Evolutionary conservation across 2,888 invertebrate species (phyloP), one percentile per base, ranked within the genome.

Genomic region (Leptogaster cylindrica): DNA sequence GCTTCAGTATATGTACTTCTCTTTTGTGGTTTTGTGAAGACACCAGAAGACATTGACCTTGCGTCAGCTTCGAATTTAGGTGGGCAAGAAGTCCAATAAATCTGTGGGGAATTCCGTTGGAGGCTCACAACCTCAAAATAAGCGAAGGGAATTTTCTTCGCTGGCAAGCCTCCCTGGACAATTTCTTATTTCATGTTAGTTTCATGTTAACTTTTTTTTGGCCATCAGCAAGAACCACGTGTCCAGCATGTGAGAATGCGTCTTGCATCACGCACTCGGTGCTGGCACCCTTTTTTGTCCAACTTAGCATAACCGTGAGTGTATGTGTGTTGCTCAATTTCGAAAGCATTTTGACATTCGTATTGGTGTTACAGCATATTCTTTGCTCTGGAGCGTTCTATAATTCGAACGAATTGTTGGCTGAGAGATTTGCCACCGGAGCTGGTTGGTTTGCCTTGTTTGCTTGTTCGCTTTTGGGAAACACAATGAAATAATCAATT

Each of bases 171-270:
- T n/a, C n/a, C n/a, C n/a, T n/a, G n/a, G n/a, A n/a, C n/a, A n/a
- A n/a, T n/a, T n/a, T n/a, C n/a, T n/a, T n/a, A n/a, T n/a, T n/a
- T n/a, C n/a, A n/a, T n/a, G n/a, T n/a, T n/a, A n/a, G n/a, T n/a
- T n/a, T n/a, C n/a, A n/a, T n/a, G n/a, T n/a, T n/a, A n/a, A n/a
- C n/a, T n/a, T n/a, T n/a, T n/a, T n/a, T n/a, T n/a, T n/a, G n/a
- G n/a, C n/a, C n/a, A n/a, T n/a, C n/a, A n/a, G n/a, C n/a, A n/a
- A n/a, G n/a, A n/a, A 41, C 27, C 61, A 61, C 61, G 61, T 61
- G 61, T 25, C 61, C 14, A 36, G 44, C 61, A 44, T 61, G 31
- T 61, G 61, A 61, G 18, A 31, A 12, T 25, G 23, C 41, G 10
- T 36, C 14, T 18, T 12, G 20, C 41, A 23, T 36, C 36, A 55